Evolutionary conservation across 2,797 vertebrate species (phyloP).

Genomic region (Sarcophilus harrisii): DNA sequence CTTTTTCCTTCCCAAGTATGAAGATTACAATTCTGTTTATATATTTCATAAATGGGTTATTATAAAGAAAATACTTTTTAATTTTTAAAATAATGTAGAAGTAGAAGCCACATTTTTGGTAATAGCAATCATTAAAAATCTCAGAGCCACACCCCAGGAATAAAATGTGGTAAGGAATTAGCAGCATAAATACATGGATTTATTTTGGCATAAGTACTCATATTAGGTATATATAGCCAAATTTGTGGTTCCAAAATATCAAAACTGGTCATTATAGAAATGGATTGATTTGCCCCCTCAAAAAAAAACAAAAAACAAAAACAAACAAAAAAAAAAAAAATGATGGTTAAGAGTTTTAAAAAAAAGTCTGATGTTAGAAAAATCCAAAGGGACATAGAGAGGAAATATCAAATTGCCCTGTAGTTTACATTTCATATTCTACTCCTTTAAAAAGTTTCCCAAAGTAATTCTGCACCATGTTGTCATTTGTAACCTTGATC

Average conservation of each 20-base stretch:
- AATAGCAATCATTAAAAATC: slow-evolving; percentile 38
- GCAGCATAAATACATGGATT: neutral
- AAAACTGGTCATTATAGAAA: slow-evolving; percentile 35
- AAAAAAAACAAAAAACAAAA: neutral
- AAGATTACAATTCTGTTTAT: slow-evolving; percentile 41
- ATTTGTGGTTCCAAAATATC: slow-evolving; percentile 18
- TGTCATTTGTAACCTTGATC: slow-evolving; percentile 18
- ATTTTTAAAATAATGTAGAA: neutral
- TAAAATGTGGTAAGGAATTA: slow-evolving; percentile 37
- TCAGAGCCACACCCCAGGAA: neutral
- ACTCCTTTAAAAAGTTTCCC: slow-evolving; percentile 33
- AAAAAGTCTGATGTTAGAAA: slow-evolving; percentile 41
- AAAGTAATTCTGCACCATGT: slow-evolving; percentile 31
- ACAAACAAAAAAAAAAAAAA: too few species aligned
- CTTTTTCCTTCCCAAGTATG: neutral
- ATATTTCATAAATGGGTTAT: slow-evolving; percentile 13
- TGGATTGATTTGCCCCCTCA: neutral
- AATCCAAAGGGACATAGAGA: slow-evolving; percentile 28
- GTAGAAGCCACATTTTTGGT: slow-evolving; percentile 28
- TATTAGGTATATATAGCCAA: neutral
- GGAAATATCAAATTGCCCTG: slow-evolving; percentile 19
- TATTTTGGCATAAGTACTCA: neutral
- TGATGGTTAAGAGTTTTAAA: neutral
- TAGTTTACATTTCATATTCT: slow-evolving; percentile 54
- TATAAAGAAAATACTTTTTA: neutral